Conservation (phyloP, 2,113 vertebrate genomes). For the Actenoides lindsayi region DNA sequence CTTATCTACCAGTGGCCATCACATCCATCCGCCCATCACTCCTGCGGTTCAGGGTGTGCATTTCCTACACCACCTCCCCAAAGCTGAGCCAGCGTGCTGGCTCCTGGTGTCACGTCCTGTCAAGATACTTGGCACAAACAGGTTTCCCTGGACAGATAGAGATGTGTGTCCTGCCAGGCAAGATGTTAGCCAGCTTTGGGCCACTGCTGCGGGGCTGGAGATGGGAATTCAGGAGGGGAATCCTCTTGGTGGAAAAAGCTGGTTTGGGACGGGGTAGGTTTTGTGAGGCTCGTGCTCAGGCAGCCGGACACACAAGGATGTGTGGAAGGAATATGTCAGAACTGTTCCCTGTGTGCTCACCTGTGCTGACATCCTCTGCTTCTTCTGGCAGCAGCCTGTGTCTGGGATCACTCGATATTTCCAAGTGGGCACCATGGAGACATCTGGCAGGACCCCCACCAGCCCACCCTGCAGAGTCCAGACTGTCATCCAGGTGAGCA, state of each 20-base stretch:
- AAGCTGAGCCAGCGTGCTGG: rapidly evolving
- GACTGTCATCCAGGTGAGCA: constrained; percentile 71
- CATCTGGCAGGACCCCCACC: not conserved
- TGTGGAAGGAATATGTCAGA: not conserved
- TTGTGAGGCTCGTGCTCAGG: not conserved
- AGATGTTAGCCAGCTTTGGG: not conserved
- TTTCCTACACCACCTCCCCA: not conserved
- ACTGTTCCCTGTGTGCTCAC: rapidly evolving
- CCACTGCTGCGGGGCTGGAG: not conserved
- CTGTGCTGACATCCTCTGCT: not conserved
- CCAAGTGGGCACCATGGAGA: constrained; percentile 53
- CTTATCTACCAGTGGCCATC: not conserved
- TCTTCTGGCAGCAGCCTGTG: not conserved
- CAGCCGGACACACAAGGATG: rapidly evolving
- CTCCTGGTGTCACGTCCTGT: rapidly evolving
- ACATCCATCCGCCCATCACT: not conserved
- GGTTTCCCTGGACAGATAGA: rapidly evolving
- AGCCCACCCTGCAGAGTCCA: constrained; percentile 44
- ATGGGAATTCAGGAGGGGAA: not conserved
- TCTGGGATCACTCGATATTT: rapidly evolving
- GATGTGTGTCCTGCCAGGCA: rapidly evolving
- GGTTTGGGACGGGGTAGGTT: not conserved
- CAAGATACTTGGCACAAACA: rapidly evolving
- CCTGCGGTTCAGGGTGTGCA: rapidly evolving
- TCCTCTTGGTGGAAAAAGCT: not conserved